These are phyloP conservation scores for Crepidodera aurea DNA, from an alignment of 2,888 invertebrate species.

Conservation along the genomic window DNA sequence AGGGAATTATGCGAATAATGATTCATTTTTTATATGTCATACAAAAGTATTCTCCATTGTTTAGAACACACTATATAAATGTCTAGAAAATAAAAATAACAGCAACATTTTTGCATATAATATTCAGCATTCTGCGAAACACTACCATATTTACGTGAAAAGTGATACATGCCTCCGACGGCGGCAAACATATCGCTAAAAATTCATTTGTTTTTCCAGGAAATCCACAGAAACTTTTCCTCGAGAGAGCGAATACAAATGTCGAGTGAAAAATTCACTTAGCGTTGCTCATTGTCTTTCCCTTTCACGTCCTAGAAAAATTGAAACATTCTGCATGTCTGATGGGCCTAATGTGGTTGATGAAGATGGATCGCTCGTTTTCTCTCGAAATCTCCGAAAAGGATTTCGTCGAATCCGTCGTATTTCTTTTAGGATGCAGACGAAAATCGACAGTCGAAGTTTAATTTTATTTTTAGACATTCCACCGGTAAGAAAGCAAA, in stretches of 20 bases:
- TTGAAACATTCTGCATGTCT: constrained; percentile 47
- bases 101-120: neutral
- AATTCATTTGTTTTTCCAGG: constrained; percentile 53
- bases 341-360: constrained; percentile 38
- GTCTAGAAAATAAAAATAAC: neutral
- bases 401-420: neutral
- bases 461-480: too few relatives aligned
- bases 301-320: constrained; percentile 43
- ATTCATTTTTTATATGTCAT: too few relatives aligned
- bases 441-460: too few relatives aligned
- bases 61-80: too few relatives aligned
- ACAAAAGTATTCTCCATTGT: too few relatives aligned
- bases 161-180: constrained; percentile 51
- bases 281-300: constrained; percentile 49
- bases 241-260: constrained; percentile 52
- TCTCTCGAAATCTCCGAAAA: constrained; percentile 17
- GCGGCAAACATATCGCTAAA: constrained; percentile 51
- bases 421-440: neutral
- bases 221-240: constrained; percentile 53
- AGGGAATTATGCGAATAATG: too few relatives aligned
- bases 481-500: too few relatives aligned
- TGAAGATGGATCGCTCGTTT: constrained; percentile 35
- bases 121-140: neutral
- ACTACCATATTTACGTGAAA: constrained; percentile 17
- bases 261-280: constrained; percentile 53